Percentiles rank a stretch among this genome's conserved stretches.
These are phyloP conservation scores for Metellina segmentata DNA, from an alignment of 2,888 invertebrate species.

Conservation along the genomic window DNA sequence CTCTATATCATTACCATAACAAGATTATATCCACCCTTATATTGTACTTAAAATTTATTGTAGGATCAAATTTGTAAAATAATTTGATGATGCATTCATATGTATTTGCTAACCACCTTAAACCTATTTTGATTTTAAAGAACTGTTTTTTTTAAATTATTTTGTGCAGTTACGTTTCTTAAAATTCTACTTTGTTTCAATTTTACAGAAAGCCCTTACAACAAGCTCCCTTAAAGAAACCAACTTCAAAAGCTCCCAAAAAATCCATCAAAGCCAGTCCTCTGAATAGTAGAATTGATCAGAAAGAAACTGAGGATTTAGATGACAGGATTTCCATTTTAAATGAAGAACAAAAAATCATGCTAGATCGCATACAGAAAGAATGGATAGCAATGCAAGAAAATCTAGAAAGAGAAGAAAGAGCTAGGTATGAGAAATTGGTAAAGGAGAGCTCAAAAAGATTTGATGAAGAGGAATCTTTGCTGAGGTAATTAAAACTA, in stretches of 20 bases:
- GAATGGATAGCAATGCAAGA: slow-evolving; percentile 64
- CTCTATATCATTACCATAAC: no score
- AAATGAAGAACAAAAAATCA: slow-evolving; percentile 60
- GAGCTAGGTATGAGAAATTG: slow-evolving; percentile 64
- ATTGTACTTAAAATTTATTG: no score
- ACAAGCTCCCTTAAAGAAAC: slow-evolving; percentile 34
- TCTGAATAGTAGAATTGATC: slow-evolving; percentile 4
- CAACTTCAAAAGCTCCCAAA: slow-evolving; percentile 18
- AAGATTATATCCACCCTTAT: no score
- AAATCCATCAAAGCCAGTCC: slow-evolving; percentile 23
- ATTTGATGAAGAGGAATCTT: slow-evolving; percentile 51
- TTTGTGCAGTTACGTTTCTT: no score
- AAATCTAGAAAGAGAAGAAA: slow-evolving; percentile 56
- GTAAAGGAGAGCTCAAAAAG: slow-evolving; percentile 38
- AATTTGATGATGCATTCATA: no score
- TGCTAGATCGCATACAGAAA: slow-evolving; percentile 41
- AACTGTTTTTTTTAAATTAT: neutral
- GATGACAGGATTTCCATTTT: slow-evolving; percentile 23
- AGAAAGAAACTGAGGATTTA: slow-evolving; percentile 23
- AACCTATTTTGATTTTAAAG: neutral
- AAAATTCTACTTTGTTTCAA: neutral
- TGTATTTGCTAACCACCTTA: neutral
- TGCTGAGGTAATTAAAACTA: slow-evolving; percentile 41
- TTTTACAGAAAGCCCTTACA: slow-evolving; percentile 56
- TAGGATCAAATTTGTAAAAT: no score